These are phyloP conservation scores for Hydrocynus forskahlii DNA, from an alignment of 2,797 vertebrate species.

Conservation along the genomic window DNA sequence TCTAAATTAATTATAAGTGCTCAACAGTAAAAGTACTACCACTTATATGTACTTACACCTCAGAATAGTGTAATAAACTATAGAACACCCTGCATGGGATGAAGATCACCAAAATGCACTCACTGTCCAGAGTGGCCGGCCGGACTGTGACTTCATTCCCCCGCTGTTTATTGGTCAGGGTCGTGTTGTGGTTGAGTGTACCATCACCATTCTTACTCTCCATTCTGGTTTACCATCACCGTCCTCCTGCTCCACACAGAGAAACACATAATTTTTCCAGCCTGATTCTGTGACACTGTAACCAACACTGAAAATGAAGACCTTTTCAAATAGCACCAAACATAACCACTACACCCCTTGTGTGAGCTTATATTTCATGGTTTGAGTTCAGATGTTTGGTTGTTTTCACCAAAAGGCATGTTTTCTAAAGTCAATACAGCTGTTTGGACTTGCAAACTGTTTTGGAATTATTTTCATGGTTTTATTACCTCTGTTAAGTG, in stretches of 20 bases:
- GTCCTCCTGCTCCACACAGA: conserved; percentile 16
- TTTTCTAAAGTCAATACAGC: background rate
- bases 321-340: background rate
- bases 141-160: conserved; percentile 91
- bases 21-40: too few relatives aligned
- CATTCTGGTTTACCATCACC: conserved; percentile 47
- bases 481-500: background rate
- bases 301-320: background rate
- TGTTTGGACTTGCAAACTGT: conserved; percentile 17
- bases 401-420: background rate
- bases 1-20: too few relatives aligned
- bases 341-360: background rate
- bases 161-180: conserved; percentile 93
- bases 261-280: background rate
- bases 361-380: background rate
- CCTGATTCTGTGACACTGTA: background rate
- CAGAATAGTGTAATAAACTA: too few relatives aligned
- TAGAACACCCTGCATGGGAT: background rate
- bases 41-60: too few relatives aligned
- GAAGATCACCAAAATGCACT: conserved; percentile 60
- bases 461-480: conserved; percentile 1
- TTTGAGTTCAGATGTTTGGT: background rate
- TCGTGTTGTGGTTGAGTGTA: conserved; percentile 85
- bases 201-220: conserved; percentile 72
- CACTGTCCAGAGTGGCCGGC: conserved; percentile 92